A percentile compares a stretch with the other conserved stretches of the same genome.
phyloP scores from a whole-genome alignment of 2,113 vertebrate species.

The Lagopus muta region DNA sequence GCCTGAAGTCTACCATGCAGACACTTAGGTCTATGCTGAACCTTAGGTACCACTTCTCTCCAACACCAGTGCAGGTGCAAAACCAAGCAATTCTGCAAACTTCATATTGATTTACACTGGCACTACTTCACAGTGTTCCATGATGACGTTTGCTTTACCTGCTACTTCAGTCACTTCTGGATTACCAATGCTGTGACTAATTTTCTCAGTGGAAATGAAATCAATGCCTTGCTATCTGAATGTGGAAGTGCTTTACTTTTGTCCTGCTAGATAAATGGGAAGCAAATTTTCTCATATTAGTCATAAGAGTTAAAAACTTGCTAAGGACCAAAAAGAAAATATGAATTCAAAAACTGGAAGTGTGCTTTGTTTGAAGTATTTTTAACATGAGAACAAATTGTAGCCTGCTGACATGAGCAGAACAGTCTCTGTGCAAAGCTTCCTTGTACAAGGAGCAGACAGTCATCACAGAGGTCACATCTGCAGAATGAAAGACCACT shows the following conservation, averaged over 20 bases:
- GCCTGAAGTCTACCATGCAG: background rate
- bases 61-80: background rate
- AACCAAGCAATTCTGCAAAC: background rate
- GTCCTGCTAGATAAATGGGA: background rate
- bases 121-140: background rate
- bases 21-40: background rate
- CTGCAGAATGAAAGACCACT: background rate
- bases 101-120: background rate
- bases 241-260: background rate
- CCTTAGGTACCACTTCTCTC: background rate
- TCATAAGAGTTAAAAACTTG: background rate
- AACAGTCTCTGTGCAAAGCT: background rate
- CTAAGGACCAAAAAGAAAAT: background rate
- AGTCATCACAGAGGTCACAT: background rate
- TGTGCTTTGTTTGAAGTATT: background rate
- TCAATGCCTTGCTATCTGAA: background rate
- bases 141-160: background rate
- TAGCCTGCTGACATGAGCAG: background rate
- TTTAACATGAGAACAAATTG: background rate
- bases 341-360: background rate
- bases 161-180: background rate
- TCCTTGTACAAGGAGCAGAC: background rate
- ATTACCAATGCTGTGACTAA: background rate
- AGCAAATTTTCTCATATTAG: background rate
- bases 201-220: background rate